Evolutionary conservation across 1,140 invertebrate species (phyloP).

Genomic region (Artemia franciscana): DNA sequence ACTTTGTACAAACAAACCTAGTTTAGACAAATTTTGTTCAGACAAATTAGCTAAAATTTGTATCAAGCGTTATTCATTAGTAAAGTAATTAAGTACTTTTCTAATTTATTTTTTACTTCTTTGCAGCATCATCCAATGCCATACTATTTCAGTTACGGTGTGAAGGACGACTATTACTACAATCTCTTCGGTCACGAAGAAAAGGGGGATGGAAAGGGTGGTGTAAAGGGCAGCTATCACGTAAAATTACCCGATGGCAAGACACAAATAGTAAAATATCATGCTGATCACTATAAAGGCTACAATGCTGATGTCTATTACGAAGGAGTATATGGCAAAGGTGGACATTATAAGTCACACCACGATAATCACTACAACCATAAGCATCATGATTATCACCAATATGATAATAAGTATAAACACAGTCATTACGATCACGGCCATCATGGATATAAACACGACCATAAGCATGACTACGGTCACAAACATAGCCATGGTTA

Average conservation of each 20-base stretch:
- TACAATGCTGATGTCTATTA: not conserved
- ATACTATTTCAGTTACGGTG: not conserved
- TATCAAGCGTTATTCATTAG: no score
- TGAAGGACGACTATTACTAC: not conserved
- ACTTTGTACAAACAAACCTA: no score
- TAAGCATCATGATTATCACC: not conserved
- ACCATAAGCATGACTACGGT: not conserved
- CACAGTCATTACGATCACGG: not conserved
- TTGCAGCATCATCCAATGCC: not conserved
- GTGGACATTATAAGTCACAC: no score
- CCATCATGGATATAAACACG: not conserved
- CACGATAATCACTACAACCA: not conserved
- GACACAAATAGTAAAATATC: not conserved
- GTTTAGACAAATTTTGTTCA: no score
- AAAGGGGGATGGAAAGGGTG: not conserved
- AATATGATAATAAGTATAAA: not conserved
- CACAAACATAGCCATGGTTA: not conserved
- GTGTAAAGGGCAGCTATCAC: not conserved
- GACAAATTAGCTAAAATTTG: no score
- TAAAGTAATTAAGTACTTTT: no score
- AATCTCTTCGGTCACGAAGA: not conserved
- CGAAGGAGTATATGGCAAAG: not conserved
- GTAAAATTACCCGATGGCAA: not conserved
- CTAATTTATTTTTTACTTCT: no score
- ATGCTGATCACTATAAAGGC: not conserved